Conservation (phyloP, 2,888 invertebrate genomes). For the Drepanosiphum platanoidis region DNA sequence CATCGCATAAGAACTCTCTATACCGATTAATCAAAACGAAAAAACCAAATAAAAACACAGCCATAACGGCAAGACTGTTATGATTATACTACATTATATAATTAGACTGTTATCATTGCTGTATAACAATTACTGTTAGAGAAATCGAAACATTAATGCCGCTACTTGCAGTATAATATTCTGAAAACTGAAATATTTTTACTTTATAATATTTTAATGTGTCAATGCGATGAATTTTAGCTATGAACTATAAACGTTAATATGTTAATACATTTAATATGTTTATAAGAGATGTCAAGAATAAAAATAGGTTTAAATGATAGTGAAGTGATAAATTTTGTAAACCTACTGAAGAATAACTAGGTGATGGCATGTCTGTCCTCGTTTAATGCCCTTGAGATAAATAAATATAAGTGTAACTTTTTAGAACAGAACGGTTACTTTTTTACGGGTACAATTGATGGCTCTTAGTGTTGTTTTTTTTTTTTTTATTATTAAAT, state of each 20-base stretch:
- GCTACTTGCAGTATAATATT: background rate
- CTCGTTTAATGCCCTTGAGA: background rate
- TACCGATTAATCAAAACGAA: background rate
- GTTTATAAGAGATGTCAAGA: too few species aligned
- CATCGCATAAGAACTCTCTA: background rate
- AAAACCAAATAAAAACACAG: background rate
- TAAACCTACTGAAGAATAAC: background rate
- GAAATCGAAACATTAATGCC: background rate
- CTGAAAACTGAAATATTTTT: background rate
- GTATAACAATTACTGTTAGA: too few species aligned
- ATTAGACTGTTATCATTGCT: background rate
- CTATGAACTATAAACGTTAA: too few species aligned
- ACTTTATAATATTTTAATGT: too few species aligned
- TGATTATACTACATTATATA: background rate
- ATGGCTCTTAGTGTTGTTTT: background rate
- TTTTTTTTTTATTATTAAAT: background rate
- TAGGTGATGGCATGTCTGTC: background rate
- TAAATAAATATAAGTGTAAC: background rate
- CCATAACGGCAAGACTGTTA: background rate
- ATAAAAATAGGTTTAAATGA: too few species aligned
- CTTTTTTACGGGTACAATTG: background rate
- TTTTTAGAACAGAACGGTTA: conserved; percentile 4
- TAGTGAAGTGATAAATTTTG: background rate
- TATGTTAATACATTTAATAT: too few species aligned
- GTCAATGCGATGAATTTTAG: too few species aligned